Base-by-base conservation (phyloP, 2,888 invertebrate genomes). In the Lithosia quadra region DNA sequence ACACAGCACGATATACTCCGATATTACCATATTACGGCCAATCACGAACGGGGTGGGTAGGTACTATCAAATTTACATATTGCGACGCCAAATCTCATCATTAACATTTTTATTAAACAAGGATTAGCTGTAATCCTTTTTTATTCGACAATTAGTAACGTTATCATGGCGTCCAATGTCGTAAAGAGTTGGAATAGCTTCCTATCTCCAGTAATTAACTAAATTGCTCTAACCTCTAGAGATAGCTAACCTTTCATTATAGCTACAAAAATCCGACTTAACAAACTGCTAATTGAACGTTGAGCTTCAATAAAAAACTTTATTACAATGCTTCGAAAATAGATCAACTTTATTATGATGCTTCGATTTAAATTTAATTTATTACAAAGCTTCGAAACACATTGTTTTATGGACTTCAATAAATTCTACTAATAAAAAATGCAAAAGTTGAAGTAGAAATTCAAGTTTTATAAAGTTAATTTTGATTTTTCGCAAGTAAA, bases 21-120 rank as follows among this genome's bases (percentile, higher is more conserved):
- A 74, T 79, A 81, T 82, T 77, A 77, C 74, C 82, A 79, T 80
- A 81, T 72, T 81, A 76, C 78, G 80, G 84, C 86, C 88, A 87
- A 88, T 88, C 83, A 83, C 80, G 75, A 84, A 85, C 86, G 84
- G 86, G 86, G 84, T 79, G 86, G 86, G 84, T 79, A 87, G 86
- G 86, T 91, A 74, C 80, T 73, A 76, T 80, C 88, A 90, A 85
- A 95, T 95, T 95, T 88, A 92, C 94, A 95, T 95, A 92, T 78
- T 86, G 86, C 89, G 89, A 85, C 88, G 90, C 88, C 81, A 91
- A 91, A 92, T 91, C 89, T 91, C 91, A 91, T 91, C 90, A 94
- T 94, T 95, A 95, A 94, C 94, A 94, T 94, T 94, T 95, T 94
- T 94, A 95, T 94, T 94, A 95, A 94, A 94, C 92, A 89, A 86